These are phyloP conservation scores for Cacatua alba DNA, from an alignment of 2,113 vertebrate genomes.

Conservation along the genomic window DNA sequence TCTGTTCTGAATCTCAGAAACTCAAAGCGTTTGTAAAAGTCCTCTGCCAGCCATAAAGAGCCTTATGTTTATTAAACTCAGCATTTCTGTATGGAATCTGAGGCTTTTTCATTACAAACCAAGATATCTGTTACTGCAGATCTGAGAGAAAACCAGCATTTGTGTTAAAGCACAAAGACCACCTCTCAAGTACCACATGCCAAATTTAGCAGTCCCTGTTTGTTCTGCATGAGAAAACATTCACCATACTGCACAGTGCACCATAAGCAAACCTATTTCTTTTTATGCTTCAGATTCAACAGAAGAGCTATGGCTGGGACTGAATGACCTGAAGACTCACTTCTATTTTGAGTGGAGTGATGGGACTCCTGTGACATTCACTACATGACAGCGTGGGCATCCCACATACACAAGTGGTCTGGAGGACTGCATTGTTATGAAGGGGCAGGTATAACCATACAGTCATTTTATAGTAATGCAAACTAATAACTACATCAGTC, in stretches of 20 bases:
- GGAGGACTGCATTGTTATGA: conserved; percentile 87
- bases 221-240: background rate
- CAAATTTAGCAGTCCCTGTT: background rate
- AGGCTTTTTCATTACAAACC: background rate
- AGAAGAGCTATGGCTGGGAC: conserved; percentile 89
- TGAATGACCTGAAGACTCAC: conserved; percentile 85
- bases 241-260: background rate
- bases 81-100: background rate
- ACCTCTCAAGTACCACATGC: background rate
- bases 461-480: background rate
- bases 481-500: background rate
- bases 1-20: background rate
- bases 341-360: conserved; percentile 92
- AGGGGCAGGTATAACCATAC: conserved; percentile 78
- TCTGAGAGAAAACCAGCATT: background rate
- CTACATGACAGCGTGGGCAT: conserved; percentile 82
- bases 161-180: background rate
- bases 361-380: conserved; percentile 82
- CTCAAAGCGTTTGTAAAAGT: background rate
- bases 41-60: background rate
- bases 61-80: background rate
- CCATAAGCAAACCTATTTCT: background rate
- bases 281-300: conserved; percentile 68
- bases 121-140: background rate
- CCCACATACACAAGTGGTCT: conserved; percentile 77